Evolutionary conservation across 2,888 invertebrate genomes (phyloP).

Genomic region (Cancer borealis): DNA sequence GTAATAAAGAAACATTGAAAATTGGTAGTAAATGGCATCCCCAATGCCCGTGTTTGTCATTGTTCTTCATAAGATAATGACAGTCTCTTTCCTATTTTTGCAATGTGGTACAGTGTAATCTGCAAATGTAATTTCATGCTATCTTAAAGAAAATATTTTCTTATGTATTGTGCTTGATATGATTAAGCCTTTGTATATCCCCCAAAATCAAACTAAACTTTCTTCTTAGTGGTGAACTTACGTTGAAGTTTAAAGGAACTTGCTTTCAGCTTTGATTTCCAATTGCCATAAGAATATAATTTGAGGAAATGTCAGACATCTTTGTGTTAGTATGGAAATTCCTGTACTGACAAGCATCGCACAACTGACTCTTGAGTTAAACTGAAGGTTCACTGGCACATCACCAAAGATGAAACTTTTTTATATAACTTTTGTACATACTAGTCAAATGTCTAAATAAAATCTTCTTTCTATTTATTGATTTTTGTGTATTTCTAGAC

Average conservation of each 20-base stretch:
- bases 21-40: slow-evolving; percentile 50
- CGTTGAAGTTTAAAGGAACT: slow-evolving; percentile 21
- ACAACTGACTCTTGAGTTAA: slow-evolving; percentile 64
- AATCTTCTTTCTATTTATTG: slow-evolving; percentile 69
- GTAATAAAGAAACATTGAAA: slow-evolving; percentile 45
- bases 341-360: slow-evolving; percentile 58
- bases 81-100: slow-evolving; percentile 48
- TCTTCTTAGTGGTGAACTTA: background rate
- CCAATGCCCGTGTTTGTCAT: slow-evolving; percentile 41
- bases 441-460: slow-evolving; percentile 77
- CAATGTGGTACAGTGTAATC: slow-evolving; percentile 46
- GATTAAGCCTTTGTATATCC: slow-evolving; percentile 10
- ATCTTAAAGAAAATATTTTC: slow-evolving; percentile 47
- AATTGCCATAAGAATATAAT: background rate
- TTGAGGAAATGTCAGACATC: slow-evolving; percentile 50
- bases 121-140: slow-evolving; percentile 47
- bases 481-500: slow-evolving; percentile 43
- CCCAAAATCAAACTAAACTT: slow-evolving; percentile 33
- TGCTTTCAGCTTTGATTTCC: slow-evolving; percentile 39
- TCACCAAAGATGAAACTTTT: slow-evolving; percentile 77
- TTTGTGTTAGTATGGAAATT: slow-evolving; percentile 42
- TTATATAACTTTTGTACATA: slow-evolving; percentile 74
- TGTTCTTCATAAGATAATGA: background rate
- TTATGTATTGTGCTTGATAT: slow-evolving; percentile 38
- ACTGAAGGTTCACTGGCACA: slow-evolving; percentile 66